Evolutionary conservation across 2,888 invertebrate genomes (phyloP), one percentile per base, ranked within the genome.

Genomic region (Drosophila peninsularis): DNA sequence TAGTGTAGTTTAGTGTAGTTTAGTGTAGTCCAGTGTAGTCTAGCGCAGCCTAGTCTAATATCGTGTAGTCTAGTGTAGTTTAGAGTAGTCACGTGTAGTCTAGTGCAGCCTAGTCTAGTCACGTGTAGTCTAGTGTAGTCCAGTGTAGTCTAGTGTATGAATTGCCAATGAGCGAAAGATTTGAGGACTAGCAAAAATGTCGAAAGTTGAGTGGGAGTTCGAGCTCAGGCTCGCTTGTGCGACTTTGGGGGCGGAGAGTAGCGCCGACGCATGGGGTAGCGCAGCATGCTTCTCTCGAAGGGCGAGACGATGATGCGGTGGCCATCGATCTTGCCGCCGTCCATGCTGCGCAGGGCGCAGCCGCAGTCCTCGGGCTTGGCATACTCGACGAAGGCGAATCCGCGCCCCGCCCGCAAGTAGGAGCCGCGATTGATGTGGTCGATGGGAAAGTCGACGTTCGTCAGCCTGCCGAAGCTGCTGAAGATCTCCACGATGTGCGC

Each of bases 261-360:
- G 10, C 54, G 77, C 1, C 54, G 37, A 13, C 75, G 87, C 69
- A 62, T 17, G 2, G 80, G 78, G 0, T 42, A 49, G 21, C 68
- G 65, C 21, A 82, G 56, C 75, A 68, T 67, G 17, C 7, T 57
- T 17, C 36, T 52, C 34, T 68, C 55, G 21, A 87, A 82, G 11
- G 80, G 65, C 0, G 69, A 66, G 11, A 82, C 82, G 9, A 58
- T 5, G 1, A 82, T 58, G 2, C 53, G 50, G 14, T 65, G 63
- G 6, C 61, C 69, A 24, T 82, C 88, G 21, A 82, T 82, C 39
- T 49, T 50, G 4, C 88, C 82, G 1, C 88, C 88, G 37, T 82
- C 58, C 82, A 82, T 82, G 36, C 62, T 64, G 41, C 30, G 52
- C 11, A 66, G 61, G 9, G 82, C 82, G 3, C 6, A 3, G 32